A percentile compares a stretch with the other conserved stretches of the same genome.
Conservation (phyloP, 1,140 invertebrate species). For the Zaprionus ornatus region DNA sequence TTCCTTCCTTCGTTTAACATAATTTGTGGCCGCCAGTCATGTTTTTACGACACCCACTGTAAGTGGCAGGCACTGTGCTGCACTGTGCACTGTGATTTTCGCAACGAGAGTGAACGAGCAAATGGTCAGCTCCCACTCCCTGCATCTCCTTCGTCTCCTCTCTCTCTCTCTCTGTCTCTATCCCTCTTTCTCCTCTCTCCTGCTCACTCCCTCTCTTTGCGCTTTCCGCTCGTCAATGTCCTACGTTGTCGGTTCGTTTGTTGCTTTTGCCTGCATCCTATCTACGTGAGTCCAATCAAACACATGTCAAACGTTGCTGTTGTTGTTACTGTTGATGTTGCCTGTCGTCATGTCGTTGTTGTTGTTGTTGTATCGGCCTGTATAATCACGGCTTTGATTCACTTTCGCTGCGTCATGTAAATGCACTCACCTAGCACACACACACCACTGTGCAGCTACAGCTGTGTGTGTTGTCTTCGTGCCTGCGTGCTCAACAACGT, state of each 20-base stretch:
- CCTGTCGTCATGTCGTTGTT: constrained; percentile 37
- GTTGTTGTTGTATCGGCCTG: constrained; percentile 48
- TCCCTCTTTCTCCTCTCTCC: not conserved
- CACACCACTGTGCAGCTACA: not conserved
- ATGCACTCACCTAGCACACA: constrained; percentile 61
- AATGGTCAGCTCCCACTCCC: constrained; percentile 5
- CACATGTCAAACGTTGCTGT: constrained; percentile 68
- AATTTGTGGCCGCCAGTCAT: constrained; percentile 74
- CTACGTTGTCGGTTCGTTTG: not conserved
- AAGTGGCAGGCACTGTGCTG: constrained; percentile 36
- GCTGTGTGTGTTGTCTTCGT: constrained; percentile 8
- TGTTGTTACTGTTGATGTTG: constrained; percentile 18
- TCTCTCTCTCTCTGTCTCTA: not conserved
- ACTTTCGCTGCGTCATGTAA: constrained; percentile 79
- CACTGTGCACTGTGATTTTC: constrained; percentile 34
- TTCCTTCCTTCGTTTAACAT: constrained; percentile 63
- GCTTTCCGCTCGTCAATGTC: constrained; percentile 33
- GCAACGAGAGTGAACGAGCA: constrained; percentile 11
- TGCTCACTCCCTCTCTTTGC: not conserved
- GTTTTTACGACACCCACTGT: constrained; percentile 71
- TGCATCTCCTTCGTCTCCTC: not conserved
- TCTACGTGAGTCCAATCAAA: constrained; percentile 67
- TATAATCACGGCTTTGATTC: constrained; percentile 69
- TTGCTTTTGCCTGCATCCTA: constrained; percentile 5
- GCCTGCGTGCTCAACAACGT: constrained; percentile 26